Evolutionary conservation across 2,797 vertebrate species (phyloP).

Genomic region (Bradypodion pumilum): DNA sequence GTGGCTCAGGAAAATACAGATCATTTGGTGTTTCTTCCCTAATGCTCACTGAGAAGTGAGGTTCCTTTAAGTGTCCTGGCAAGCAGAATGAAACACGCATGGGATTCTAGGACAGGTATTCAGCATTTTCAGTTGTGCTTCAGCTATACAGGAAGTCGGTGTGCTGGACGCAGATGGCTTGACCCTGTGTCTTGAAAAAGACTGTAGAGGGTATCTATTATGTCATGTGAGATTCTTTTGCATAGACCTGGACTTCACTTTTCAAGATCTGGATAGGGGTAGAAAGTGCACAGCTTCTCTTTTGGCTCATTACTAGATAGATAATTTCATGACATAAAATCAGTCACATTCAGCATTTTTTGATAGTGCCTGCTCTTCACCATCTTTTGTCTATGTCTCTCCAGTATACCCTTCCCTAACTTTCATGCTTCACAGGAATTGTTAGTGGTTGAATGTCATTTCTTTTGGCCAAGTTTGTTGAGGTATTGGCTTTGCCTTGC

Average conservation of each 20-base stretch:
- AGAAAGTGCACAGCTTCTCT: conserved; percentile 1
- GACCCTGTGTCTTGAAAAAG: neutral
- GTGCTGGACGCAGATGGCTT: neutral
- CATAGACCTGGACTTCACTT: neutral
- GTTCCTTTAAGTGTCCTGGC: neutral
- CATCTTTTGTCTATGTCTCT: conserved; percentile 15
- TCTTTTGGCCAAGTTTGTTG: conserved; percentile 7
- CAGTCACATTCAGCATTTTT: conserved; percentile 4
- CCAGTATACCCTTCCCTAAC: neutral
- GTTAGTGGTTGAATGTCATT: conserved; percentile 2
- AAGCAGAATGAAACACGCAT: neutral
- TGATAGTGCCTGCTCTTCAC: conserved; percentile 2
- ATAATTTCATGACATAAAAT: conserved; percentile 10
- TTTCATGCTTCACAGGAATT: conserved; percentile 23
- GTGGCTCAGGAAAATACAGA: neutral
- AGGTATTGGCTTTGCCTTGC: conserved; percentile 23
- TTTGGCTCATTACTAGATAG: neutral
- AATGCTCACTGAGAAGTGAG: neutral
- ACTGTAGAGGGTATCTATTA: neutral
- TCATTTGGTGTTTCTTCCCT: neutral
- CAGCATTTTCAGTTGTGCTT: neutral
- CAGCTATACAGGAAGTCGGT: neutral
- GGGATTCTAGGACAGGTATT: neutral
- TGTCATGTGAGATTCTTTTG: neutral
- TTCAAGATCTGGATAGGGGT: neutral